Evolutionary conservation across 2,888 invertebrate genomes (phyloP), one percentile per base, ranked within the genome.

Genomic region (Drosophila maculinotata): DNA sequence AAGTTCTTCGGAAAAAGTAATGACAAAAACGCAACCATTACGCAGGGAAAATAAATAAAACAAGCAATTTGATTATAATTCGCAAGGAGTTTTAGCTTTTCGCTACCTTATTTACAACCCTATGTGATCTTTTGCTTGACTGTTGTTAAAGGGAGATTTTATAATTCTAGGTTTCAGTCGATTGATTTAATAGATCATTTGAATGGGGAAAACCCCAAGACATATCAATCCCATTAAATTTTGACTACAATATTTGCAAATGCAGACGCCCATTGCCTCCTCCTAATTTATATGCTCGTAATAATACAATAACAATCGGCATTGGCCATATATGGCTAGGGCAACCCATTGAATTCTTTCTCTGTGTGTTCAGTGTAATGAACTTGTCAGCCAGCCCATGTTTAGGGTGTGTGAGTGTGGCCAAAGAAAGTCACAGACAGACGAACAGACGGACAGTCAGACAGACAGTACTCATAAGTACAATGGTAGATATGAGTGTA

Each of bases 331-430:
- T 73, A 73, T 42, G 73, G 79, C 39, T 39, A 36, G 57, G 53
- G 57, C 62, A 48, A 53, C 6, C 44, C 39, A 53, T 41, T 54
- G 30, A 44, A 52, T 47, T 48, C 31, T 6, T 0, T 35, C 28
- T 23, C 9, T 35, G 42, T 48, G 9, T 45, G 35, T 45, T 51
- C 65, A 59, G 83, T 70, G 79, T 80, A 84, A 84, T 84, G 84
- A 84, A 84, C 84, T 87, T 83, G 82, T 86, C 79, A 82, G 76
- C 73, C 80, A 78, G 78, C 70, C 80, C 2, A 76, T 79, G 73
- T 73, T 82, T 71, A 83, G 81, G 85, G 82, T 84, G 84, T 80
- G 58, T 67, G 58, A 23, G 51, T 49, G 28, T 15, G 41, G 60
- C 74, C 62, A 70, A 85, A 78, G 82, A 82, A 82, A 82, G 82